Conservation (phyloP, 2,888 invertebrate genomes). For the Odontocolon sp. region DNA sequence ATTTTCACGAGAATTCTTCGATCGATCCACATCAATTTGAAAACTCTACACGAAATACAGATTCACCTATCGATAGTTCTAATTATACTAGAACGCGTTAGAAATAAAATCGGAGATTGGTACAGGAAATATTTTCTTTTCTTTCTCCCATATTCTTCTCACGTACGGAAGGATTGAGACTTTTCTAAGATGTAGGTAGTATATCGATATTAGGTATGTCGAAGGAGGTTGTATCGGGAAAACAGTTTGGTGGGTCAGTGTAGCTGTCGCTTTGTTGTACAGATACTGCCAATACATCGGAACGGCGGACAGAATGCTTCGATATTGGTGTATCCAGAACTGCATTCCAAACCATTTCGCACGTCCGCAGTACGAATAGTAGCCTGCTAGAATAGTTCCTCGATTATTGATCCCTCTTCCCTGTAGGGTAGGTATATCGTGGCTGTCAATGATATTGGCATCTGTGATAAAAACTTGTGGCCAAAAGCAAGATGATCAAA, state of each 20-base stretch:
- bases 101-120: background rate
- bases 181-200: no score
- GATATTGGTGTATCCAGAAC: background rate
- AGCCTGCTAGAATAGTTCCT: background rate
- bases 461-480: background rate
- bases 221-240: no score
- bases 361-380: background rate
- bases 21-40: background rate
- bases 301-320: background rate
- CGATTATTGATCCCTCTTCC: constrained; percentile 10
- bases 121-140: background rate
- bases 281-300: background rate
- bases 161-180: no score
- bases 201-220: background rate
- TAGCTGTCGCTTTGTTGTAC: no score
- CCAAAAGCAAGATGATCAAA: background rate
- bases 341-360: constrained; percentile 21
- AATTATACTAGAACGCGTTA: background rate
- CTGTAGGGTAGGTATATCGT: background rate
- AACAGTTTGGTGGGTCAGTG: no score
- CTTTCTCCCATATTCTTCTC: no score
- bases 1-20: no score
- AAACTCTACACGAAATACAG: background rate
- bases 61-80: background rate
- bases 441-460: background rate